Base-by-base conservation (phyloP, 2,797 vertebrate species). In the Selene dorsalis region DNA sequence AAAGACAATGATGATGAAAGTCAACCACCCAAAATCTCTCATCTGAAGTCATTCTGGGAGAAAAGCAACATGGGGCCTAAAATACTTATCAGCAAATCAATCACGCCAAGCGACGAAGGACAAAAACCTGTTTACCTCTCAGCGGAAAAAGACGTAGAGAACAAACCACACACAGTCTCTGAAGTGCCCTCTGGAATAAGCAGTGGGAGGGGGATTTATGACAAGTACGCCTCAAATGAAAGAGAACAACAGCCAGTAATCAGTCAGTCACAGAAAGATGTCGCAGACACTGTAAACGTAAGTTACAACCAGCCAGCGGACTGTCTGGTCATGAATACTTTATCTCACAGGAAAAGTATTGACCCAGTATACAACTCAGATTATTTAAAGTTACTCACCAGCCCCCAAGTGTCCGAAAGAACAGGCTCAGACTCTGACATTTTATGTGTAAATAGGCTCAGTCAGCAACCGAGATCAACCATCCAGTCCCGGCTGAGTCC, bases 41-140 rank as follows among this genome's bases (percentile, higher is more conserved):
- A 95, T 56, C 92, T 97, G 56, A 97, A 95, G 91, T 95, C 94
- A 5, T 96, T 97, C 77, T 97, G 96, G 96, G 96, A 98, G 93
- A 93, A 88, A 77, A 93, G 87, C 68, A 95, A 88, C 82, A 35
- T 70, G 47, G 81, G 86, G 3, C 79, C 93, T 22, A 92, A 91
- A 83, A 83, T 92, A 69, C 85, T 92, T 35, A 85, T 90, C 26
- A 81, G 89, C 69, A 89, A 84, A 83, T 79, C 88, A 65, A 85
- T 91, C 55, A 59, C 24, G 2, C 39, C 84, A 6, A 56, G 52
- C 6, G 59, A 93, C 72, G 90, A 87, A 79, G 83, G 47, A 77
- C 79, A 65, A 43, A 82, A 84, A 73, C 30, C 69, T 50, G 18
- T 32, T 30, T 50, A 71, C 4, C 43, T 58, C 58, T 47, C 64